Conservation (phyloP, 2,797 vertebrate genomes). For the Fistularia tabacaria region DNA sequence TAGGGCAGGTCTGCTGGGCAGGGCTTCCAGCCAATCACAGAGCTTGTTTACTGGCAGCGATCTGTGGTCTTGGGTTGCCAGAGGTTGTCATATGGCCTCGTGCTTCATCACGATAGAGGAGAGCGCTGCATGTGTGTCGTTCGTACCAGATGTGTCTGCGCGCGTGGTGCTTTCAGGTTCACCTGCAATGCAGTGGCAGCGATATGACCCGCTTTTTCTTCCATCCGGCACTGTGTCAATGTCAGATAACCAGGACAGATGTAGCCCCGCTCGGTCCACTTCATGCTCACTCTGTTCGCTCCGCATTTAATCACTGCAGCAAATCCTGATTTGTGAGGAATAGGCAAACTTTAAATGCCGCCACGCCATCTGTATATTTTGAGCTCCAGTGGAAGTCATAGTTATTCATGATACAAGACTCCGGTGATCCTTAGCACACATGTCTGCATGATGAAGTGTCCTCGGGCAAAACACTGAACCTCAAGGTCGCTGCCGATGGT, state of each 20-base stretch:
- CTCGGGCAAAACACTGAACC: no score
- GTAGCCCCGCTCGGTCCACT: conserved; percentile 1
- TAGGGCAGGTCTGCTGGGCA: conserved; percentile 52
- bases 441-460: no score
- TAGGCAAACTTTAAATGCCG: no score
- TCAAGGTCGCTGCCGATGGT: no score
- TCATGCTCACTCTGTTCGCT: no score
- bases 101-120: conserved; percentile 16
- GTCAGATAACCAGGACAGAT: conserved; percentile 45
- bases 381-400: no score
- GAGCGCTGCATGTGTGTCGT: conserved; percentile 3
- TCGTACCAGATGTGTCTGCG: neutral
- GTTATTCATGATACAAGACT: no score
- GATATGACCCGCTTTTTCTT: conserved; percentile 42
- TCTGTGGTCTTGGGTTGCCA: conserved; percentile 35
- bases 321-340: no score
- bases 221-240: conserved; percentile 26
- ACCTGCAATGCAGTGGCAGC: conserved; percentile 55
- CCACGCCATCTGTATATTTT: no score
- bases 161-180: conserved; percentile 16
- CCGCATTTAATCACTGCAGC: no score
- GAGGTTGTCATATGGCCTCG: conserved; percentile 30
- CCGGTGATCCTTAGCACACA: no score
- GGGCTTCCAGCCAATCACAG: conserved; percentile 47
- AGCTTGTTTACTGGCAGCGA: conserved; percentile 41